Evolutionary conservation across 2,888 invertebrate species (phyloP), one percentile per base, ranked within the genome.

Genomic region (Octodonta nipae): DNA sequence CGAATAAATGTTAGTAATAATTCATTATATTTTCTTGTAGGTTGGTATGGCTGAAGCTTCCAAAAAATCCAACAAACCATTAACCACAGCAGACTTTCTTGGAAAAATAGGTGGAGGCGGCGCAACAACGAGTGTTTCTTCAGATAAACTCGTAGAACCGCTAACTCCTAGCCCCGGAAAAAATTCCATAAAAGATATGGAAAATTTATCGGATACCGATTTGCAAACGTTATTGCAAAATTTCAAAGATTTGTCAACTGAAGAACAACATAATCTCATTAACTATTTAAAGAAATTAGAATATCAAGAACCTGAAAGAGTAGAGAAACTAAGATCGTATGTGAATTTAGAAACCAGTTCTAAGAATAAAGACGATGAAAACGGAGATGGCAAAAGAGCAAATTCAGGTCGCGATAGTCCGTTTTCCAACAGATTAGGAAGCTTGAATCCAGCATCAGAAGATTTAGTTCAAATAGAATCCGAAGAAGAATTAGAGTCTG

Each of bases 181-280:
- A 32, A 43, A 36, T 13, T 33, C 43, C 8, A 42, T 46, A 5
- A 47, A 32, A 28, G 46, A 45, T 33, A 77, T 83, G 72, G 83
- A 83, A 44, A 76, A 75, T 7, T 62, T 87, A 5, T 82, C 83
- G 0, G 84, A 87, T 54, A 74, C 78, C 0, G 86, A 87, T 49
- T 57, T 87, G 28, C 82, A 85, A 53, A 78, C 81, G 0, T 60
- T 86, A 2, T 55, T 87, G 34, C 81, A 83, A 55, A 86, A 85
- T 52, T 81, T 80, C 45, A 83, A 82, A 54, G 82, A 84, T 47
- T 58, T 87, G 8, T 78, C 78, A 0, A 73, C 75, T 0, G 82
- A 84, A 41, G 86, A 87, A 54, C 86, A 87, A 50, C 80, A 83
- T 52, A 78, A 80, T 45, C 66, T 87, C 3, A 85, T 87, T 16